Evolutionary conservation across 2,113 vertebrate species (phyloP).

Genomic region (Cyphotilapia sp.): DNA sequence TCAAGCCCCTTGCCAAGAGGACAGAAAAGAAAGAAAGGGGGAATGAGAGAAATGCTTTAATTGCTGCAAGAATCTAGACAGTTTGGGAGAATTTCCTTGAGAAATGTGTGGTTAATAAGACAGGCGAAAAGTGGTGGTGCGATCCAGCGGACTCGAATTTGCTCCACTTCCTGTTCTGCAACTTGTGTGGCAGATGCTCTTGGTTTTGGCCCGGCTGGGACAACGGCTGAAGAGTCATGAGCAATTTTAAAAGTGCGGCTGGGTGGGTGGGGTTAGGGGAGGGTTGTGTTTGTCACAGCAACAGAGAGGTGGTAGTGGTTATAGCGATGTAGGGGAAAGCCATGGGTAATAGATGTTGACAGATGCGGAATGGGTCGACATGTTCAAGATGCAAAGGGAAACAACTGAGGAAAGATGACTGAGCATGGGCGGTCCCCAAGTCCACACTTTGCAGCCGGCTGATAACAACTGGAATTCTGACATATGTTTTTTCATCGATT

Average conservation of each 20-base stretch:
- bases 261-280: background rate
- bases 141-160: slow-evolving; percentile 37
- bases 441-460: background rate
- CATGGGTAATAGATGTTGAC: slow-evolving; percentile 51
- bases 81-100: slow-evolving; percentile 49
- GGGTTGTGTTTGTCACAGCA: slow-evolving; percentile 11
- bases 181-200: slow-evolving; percentile 51
- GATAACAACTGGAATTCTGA: background rate
- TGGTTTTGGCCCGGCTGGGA: slow-evolving; percentile 2
- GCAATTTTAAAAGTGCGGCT: slow-evolving; percentile 28
- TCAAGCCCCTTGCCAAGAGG: slow-evolving; percentile 52
- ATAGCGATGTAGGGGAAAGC: slow-evolving; percentile 19
- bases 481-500: background rate
- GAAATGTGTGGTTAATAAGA: slow-evolving; percentile 57
- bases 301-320: slow-evolving; percentile 24
- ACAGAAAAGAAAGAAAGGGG: slow-evolving; percentile 47
- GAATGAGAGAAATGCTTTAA: slow-evolving; percentile 69
- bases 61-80: slow-evolving; percentile 65
- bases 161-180: slow-evolving; percentile 17
- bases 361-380: slow-evolving; percentile 29
- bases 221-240: slow-evolving; percentile 6
- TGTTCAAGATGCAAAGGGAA: slow-evolving; percentile 43
- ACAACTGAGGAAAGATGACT: slow-evolving; percentile 34
- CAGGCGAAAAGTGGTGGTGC: slow-evolving; percentile 20
- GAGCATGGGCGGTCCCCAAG: slow-evolving; percentile 25